These are phyloP conservation scores for Neoarius graeffei DNA, from an alignment of 2,113 vertebrate species.

Conservation along the genomic window DNA sequence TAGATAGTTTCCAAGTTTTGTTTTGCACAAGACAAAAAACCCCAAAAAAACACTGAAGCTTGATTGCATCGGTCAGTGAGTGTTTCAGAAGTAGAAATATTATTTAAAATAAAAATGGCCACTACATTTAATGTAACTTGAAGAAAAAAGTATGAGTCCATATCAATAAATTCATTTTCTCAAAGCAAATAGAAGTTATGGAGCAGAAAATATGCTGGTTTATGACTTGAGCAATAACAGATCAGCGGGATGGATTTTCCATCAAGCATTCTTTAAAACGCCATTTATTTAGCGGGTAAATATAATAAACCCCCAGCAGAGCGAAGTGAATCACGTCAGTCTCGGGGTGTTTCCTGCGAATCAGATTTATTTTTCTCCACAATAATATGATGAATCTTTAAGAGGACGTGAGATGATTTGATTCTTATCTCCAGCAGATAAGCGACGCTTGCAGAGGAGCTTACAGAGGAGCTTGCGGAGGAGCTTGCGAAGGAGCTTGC, in stretches of 20 bases:
- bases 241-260: background rate
- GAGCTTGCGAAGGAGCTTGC: background rate
- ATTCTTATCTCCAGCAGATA: background rate
- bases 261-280: no score
- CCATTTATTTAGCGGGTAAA: background rate
- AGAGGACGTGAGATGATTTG: conserved; percentile 6
- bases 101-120: background rate
- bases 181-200: background rate
- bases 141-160: background rate
- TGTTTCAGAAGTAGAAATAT: background rate
- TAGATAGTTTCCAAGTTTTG: background rate
- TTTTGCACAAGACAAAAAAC: background rate
- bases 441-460: background rate
- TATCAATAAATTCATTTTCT: background rate
- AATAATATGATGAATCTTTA: background rate
- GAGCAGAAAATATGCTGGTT: background rate
- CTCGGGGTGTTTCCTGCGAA: background rate
- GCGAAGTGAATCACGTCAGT: background rate
- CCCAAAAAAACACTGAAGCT: background rate
- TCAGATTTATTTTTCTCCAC: background rate
- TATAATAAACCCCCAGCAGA: background rate
- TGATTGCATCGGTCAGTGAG: background rate
- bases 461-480: no score
- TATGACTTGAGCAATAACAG: background rate
- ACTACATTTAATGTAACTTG: background rate